phyloP scores from a whole-genome alignment of 2,797 vertebrate genomes.

The Loriculus beryllinus region DNA sequence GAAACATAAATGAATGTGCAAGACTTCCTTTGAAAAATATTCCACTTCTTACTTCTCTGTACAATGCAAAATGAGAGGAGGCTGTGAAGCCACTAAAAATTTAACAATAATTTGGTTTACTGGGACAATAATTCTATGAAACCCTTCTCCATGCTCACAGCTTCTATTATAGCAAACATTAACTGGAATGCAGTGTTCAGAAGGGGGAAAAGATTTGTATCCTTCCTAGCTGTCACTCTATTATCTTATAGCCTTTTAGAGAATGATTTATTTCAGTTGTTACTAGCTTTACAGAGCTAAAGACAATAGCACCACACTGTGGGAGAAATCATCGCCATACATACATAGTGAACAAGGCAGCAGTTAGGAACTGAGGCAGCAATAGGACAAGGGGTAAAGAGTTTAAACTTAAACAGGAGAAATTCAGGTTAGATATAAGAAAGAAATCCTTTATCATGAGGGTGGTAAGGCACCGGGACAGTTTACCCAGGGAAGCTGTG shows the following conservation, averaged over 20 bases:
- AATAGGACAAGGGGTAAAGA: not conserved
- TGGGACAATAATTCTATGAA: not conserved
- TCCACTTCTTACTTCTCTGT: not conserved
- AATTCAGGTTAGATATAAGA: not conserved
- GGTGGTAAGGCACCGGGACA: not conserved
- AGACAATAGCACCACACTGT: conserved; percentile 53
- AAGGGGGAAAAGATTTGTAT: not conserved
- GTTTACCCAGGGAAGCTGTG: not conserved
- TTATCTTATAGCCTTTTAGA: not conserved
- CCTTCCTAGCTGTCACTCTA: not conserved
- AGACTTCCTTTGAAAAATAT: not conserved
- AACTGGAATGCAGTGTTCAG: not conserved
- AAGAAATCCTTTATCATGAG: not conserved
- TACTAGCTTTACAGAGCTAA: not conserved
- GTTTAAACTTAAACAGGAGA: not conserved
- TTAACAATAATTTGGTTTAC: not conserved
- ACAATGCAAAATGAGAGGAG: not conserved
- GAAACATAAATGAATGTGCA: not conserved
- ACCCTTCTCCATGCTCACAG: not conserved
- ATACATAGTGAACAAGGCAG: not conserved
- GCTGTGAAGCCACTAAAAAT: not conserved
- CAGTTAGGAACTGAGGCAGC: not conserved
- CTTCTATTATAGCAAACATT: not conserved
- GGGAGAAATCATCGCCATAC: not conserved
- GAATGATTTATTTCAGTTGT: not conserved